These are phyloP conservation scores for Litocranius walleri DNA, from an alignment of 2,113 vertebrate species.

Conservation along the genomic window DNA sequence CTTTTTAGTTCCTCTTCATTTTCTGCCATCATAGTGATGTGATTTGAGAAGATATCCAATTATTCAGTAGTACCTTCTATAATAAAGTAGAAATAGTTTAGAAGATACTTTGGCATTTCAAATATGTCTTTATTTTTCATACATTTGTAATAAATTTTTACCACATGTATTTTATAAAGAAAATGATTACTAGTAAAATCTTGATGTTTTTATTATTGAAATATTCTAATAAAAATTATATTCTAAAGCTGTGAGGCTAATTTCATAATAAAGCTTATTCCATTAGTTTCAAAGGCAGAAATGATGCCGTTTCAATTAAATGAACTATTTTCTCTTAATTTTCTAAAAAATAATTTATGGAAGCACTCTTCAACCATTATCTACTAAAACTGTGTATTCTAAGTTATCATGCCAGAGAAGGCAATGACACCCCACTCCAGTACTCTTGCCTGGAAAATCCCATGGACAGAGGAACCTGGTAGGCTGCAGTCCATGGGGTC, in stretches of 20 bases:
- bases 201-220: not conserved
- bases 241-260: not conserved
- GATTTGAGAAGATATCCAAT: no score
- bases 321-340: not conserved
- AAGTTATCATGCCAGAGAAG: no score
- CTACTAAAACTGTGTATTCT: not conserved
- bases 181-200: not conserved
- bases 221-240: not conserved
- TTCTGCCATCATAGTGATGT: no score
- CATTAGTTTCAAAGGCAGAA: not conserved
- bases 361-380: not conserved
- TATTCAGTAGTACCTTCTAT: not conserved
- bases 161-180: constrained; percentile 13
- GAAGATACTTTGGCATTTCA: not conserved
- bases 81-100: constrained; percentile 21
- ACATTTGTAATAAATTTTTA: not conserved
- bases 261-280: not conserved
- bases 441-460: no score
- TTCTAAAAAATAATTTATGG: not conserved
- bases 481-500: no score
- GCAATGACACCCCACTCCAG: no score
- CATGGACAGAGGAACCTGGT: no score
- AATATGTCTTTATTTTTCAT: not conserved
- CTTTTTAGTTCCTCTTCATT: no score
- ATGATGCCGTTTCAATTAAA: not conserved